Evolutionary conservation across 2,797 vertebrate species (phyloP).

Genomic region (Rhinophrynus dorsalis): DNA sequence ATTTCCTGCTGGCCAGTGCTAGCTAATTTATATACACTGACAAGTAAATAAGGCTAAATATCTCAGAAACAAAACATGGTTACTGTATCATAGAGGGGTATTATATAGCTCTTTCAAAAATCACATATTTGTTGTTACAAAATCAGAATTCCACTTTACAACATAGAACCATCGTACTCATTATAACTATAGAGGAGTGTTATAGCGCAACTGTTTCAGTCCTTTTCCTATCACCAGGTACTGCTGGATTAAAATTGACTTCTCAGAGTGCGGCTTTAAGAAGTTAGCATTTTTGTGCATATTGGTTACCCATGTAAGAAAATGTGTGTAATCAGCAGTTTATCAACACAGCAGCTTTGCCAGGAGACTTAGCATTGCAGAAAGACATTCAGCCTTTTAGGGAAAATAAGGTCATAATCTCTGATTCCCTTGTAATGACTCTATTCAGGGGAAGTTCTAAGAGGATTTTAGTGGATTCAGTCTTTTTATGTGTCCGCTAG

Average conservation of each 20-base stretch:
- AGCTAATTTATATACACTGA: too few relatives aligned
- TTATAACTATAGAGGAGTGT: neutral
- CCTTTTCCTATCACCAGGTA: too few relatives aligned
- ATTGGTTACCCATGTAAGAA: neutral
- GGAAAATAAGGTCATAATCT: constrained; percentile 5
- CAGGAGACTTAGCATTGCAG: constrained; percentile 1
- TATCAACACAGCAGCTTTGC: neutral
- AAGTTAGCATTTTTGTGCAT: neutral
- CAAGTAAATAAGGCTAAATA: too few relatives aligned
- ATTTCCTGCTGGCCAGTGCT: too few relatives aligned
- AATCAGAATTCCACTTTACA: too few relatives aligned
- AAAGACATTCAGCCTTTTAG: constrained; percentile 9
- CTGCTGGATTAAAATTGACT: neutral
- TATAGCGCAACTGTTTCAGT: too few relatives aligned
- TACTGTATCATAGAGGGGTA: too few relatives aligned
- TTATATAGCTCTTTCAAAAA: too few relatives aligned
- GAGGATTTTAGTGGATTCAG: constrained; percentile 2
- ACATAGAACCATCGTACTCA: too few relatives aligned
- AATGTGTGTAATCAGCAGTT: neutral
- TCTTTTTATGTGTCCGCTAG: constrained; percentile 17
- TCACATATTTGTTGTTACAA: too few relatives aligned
- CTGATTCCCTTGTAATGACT: constrained; percentile 11
- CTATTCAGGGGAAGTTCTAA: constrained; percentile 9
- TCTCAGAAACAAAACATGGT: too few relatives aligned
- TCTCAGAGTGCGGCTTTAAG: neutral